These are phyloP conservation scores for Phorcus lineatus DNA, from an alignment of 2,888 invertebrate species.

Conservation along the genomic window DNA sequence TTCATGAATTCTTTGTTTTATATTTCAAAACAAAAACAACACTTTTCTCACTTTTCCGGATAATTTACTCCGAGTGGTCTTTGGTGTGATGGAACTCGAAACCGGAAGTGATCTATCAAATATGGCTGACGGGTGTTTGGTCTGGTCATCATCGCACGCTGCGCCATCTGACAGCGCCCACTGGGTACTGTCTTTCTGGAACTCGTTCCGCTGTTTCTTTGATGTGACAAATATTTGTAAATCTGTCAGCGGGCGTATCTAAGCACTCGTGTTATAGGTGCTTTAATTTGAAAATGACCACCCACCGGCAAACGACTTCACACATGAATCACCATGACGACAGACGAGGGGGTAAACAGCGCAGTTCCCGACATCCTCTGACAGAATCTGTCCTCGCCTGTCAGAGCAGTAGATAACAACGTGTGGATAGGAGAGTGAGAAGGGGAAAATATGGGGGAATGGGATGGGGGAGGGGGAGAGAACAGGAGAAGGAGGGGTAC, in stretches of 20 bases:
- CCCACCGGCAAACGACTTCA: slow-evolving; percentile 1
- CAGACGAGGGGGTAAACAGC: background rate
- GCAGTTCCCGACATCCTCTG: background rate
- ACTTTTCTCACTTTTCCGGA: background rate
- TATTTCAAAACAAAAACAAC: background rate
- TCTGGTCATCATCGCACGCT: slow-evolving; percentile 8
- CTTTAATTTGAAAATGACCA: slow-evolving; percentile 11
- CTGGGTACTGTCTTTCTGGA: background rate
- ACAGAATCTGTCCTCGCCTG: background rate
- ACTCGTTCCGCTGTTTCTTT: background rate
- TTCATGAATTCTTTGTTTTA: too few species aligned
- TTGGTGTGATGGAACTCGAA: background rate
- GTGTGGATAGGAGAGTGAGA: background rate
- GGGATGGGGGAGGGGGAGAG: background rate
- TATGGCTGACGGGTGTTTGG: slow-evolving; percentile 10
- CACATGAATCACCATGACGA: slow-evolving; percentile 1
- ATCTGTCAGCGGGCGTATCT: slow-evolving; percentile 7
- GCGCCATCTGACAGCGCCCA: background rate
- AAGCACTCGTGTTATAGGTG: slow-evolving; percentile 4
- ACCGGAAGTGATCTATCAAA: slow-evolving; percentile 13
- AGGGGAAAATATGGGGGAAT: background rate
- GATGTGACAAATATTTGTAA: slow-evolving; percentile 15
- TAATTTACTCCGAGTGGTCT: background rate
- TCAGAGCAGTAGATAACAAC: background rate
- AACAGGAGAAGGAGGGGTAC: background rate